Percentiles rank a stretch among this genome's conserved stretches.
These are phyloP conservation scores for Crossaster papposus DNA, from an alignment of 53 echinoderm and acorn worm species.

Conservation along the genomic window DNA sequence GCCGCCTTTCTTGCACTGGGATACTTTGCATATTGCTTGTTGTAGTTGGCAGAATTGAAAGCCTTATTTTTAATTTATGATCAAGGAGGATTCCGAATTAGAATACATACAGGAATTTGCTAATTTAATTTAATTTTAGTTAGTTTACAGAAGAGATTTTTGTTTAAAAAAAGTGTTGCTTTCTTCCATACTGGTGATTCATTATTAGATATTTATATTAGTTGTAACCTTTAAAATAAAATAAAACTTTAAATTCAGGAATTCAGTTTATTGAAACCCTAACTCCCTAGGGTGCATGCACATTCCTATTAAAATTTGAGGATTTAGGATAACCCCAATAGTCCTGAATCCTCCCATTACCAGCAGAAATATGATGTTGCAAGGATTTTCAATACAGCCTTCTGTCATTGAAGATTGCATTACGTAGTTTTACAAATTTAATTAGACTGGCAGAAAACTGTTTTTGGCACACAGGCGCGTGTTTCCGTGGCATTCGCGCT, in stretches of 20 bases:
- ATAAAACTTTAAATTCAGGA: not conserved
- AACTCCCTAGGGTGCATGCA: too few relatives aligned
- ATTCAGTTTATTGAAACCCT: not conserved
- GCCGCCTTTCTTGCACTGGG: not conserved
- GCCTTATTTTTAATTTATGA: not conserved
- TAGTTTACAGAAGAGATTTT: too few relatives aligned
- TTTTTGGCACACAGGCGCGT: constrained; percentile 10
- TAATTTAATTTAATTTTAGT: too few relatives aligned
- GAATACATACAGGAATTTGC: not conserved
- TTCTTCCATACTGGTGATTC: too few relatives aligned
- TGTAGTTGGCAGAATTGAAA: not conserved
- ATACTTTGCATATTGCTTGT: not conserved
- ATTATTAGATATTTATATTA: too few relatives aligned
- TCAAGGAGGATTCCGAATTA: not conserved
- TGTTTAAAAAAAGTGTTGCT: too few relatives aligned
- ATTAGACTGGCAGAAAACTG: constrained; percentile 26
- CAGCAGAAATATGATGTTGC: not conserved
- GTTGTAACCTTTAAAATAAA: not conserved
- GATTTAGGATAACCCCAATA: too few relatives aligned
- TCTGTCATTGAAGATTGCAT: constrained; percentile 21
- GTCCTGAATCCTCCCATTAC: too few relatives aligned
- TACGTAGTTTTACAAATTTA: constrained; percentile 48
- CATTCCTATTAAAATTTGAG: too few relatives aligned
- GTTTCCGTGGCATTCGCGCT: constrained; percentile 7
- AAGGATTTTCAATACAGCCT: not conserved